Percentiles rank a stretch among this genome's conserved stretches.
Evolutionary conservation across 2,113 vertebrate species (phyloP).

Genomic region (Solea senegalensis): DNA sequence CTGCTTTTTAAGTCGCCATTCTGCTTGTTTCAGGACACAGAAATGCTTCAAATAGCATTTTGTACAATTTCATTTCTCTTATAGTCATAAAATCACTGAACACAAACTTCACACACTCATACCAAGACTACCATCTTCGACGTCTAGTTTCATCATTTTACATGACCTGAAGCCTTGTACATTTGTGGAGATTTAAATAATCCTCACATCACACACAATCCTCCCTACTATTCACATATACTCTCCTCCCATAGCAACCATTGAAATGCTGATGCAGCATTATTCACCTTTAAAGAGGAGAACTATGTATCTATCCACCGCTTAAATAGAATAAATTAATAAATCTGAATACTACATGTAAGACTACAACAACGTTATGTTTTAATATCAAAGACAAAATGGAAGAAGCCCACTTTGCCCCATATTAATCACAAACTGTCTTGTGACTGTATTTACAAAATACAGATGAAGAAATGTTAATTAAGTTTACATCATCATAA

Average conservation of each 20-base stretch:
- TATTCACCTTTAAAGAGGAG: constrained; percentile 26
- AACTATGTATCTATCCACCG: constrained; percentile 28
- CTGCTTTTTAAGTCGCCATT: neutral
- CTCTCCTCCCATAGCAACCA: constrained; percentile 30
- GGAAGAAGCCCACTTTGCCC: constrained; percentile 10
- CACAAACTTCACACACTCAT: neutral
- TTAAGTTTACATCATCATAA: constrained; percentile 1
- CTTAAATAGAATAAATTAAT: constrained; percentile 54
- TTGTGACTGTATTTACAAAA: constrained; percentile 3
- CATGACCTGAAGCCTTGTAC: constrained; percentile 24
- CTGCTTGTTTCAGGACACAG: neutral
- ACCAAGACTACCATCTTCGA: too few species aligned
- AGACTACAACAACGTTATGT: neutral
- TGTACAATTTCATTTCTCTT: neutral
- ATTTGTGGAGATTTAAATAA: constrained; percentile 38
- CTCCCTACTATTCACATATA: constrained; percentile 10
- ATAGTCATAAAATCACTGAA: neutral
- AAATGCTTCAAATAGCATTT: neutral
- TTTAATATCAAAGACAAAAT: constrained; percentile 40
- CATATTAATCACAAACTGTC: neutral
- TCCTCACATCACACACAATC: constrained; percentile 19
- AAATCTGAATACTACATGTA: constrained; percentile 53
- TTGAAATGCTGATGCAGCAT: constrained; percentile 36
- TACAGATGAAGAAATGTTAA: neutral
- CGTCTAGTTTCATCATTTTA: constrained; percentile 42